Conservation (phyloP, 2,113 vertebrate genomes). For the Polypterus senegalus region DNA sequence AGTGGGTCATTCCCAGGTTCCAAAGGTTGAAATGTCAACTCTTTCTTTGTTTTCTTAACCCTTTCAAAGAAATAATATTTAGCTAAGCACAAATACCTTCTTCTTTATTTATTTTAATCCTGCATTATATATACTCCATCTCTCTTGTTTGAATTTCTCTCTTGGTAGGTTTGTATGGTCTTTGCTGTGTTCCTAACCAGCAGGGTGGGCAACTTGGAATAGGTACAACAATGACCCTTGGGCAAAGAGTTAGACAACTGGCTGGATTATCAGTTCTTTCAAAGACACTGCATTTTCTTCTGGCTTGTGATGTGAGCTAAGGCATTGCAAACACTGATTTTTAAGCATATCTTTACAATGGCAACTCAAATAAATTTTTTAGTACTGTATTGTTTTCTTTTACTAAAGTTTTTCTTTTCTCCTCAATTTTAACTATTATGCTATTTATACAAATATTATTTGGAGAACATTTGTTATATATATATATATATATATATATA, state of each 20-base stretch:
- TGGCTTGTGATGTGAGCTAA: slow-evolving; percentile 7
- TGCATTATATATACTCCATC: slow-evolving; percentile 22
- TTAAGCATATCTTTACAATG: neutral
- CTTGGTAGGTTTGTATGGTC: slow-evolving; percentile 33
- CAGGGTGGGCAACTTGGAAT: slow-evolving; percentile 14
- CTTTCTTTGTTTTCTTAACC: slow-evolving; percentile 50
- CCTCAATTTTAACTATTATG: too few relatives aligned
- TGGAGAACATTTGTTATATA: too few relatives aligned
- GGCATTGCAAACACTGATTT: neutral
- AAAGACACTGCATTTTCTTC: slow-evolving; percentile 9
- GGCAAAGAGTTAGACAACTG: slow-evolving; percentile 16
- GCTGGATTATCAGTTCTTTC: slow-evolving; percentile 16
- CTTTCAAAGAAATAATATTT: slow-evolving; percentile 61
- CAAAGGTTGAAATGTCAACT: slow-evolving; percentile 47
- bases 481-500: too few relatives aligned
- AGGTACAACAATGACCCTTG: slow-evolving; percentile 22
- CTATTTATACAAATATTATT: too few relatives aligned
- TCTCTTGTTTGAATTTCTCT: slow-evolving; percentile 19
- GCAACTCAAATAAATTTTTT: too few relatives aligned
- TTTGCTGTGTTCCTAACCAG: slow-evolving; percentile 16
- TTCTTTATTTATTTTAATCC: slow-evolving; percentile 47
- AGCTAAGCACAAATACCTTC: slow-evolving; percentile 49
- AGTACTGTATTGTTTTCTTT: too few relatives aligned
- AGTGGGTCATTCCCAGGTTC: slow-evolving; percentile 47
- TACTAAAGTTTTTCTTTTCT: too few relatives aligned